phyloP scores from a whole-genome alignment of 2,797 vertebrate genomes.

The Halcyon smyrnensis region DNA sequence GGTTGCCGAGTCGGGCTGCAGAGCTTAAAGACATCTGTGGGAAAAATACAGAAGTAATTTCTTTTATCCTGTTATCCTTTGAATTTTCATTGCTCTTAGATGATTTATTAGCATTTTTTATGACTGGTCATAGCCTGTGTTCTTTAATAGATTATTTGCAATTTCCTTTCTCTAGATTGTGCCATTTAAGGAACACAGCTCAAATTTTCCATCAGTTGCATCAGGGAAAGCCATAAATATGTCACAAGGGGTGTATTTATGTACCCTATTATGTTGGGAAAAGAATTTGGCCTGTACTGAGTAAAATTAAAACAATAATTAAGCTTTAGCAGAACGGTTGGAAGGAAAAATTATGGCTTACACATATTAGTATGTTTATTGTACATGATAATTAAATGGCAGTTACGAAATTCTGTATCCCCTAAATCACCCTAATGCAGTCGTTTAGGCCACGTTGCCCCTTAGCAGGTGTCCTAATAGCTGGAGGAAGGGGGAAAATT shows the following conservation, averaged over 20 bases:
- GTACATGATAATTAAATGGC: background rate
- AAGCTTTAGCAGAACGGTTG: conserved; percentile 9
- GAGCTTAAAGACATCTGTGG: background rate
- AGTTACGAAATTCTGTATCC: background rate
- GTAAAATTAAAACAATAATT: conserved; percentile 63
- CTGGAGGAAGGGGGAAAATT: background rate
- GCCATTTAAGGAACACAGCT: conserved; percentile 27
- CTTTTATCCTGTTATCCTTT: background rate
- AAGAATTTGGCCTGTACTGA: background rate
- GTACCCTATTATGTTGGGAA: background rate
- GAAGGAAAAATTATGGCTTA: background rate
- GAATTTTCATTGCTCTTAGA: conserved; percentile 33
- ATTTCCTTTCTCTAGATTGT: conserved; percentile 57
- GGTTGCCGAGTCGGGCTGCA: background rate
- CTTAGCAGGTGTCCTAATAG: background rate
- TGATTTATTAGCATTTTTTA: conserved; percentile 62
- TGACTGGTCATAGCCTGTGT: conserved; percentile 31
- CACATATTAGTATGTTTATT: background rate
- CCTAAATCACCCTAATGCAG: background rate
- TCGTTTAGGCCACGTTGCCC: background rate
- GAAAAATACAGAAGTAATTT: conserved; percentile 12
- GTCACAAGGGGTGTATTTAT: conserved; percentile 34
- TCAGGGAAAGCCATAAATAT: conserved; percentile 48
- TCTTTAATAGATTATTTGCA: conserved; percentile 64
- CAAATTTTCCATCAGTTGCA: conserved; percentile 55